These are phyloP conservation scores for Psammodynastes pulverulentus DNA, from an alignment of 2,113 vertebrate genomes.

Conservation along the genomic window DNA sequence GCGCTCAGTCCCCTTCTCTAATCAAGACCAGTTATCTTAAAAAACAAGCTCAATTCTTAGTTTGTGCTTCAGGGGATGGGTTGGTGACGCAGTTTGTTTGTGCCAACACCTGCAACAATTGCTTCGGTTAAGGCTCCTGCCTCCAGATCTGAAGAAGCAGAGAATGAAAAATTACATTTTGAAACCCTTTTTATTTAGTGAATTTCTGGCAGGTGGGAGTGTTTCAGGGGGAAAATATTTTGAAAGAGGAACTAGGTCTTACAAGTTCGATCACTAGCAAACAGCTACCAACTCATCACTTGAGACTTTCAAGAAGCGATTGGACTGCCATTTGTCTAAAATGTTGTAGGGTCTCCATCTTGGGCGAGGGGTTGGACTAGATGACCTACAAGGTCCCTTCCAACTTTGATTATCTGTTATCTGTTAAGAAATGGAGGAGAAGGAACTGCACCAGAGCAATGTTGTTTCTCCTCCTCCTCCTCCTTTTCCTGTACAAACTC, in stretches of 20 bases:
- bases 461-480: background rate
- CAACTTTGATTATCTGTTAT: too few species aligned
- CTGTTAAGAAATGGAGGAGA: background rate
- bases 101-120: background rate
- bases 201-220: background rate
- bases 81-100: background rate
- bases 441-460: background rate
- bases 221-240: background rate
- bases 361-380: too few species aligned
- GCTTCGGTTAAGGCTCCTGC: background rate
- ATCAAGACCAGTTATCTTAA: background rate
- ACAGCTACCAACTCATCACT: background rate
- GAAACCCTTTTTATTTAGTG: background rate
- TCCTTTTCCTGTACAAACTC: background rate
- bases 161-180: background rate
- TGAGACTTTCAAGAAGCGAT: too few species aligned
- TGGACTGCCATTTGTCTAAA: too few species aligned
- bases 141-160: background rate
- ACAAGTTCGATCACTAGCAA: background rate
- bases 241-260: background rate
- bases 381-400: too few species aligned
- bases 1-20: background rate
- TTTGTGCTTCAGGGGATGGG: background rate
- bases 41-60: background rate
- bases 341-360: too few species aligned